Evolutionary conservation across 2,888 invertebrate species (phyloP).

Genomic region (Chrysolina americana): DNA sequence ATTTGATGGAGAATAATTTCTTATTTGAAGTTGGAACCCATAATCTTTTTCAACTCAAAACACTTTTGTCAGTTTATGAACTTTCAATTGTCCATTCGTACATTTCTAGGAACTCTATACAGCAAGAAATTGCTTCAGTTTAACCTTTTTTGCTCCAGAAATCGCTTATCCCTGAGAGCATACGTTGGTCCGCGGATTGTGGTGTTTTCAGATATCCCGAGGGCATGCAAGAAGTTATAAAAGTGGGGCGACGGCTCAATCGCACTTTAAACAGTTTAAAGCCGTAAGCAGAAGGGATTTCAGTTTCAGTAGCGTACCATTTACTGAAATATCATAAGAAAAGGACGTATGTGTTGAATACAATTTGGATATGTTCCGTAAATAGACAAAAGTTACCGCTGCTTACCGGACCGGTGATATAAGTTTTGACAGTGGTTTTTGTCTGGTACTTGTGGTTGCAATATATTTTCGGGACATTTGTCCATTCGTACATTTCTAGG

Average conservation of each 20-base stretch:
- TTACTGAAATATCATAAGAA: not conserved
- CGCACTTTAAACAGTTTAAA: constrained; percentile 59
- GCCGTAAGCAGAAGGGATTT: constrained; percentile 40
- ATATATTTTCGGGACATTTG: no score
- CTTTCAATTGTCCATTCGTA: not conserved
- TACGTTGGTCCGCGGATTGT: constrained; percentile 47
- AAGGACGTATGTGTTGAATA: no score
- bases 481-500: not conserved
- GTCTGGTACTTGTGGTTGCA: no score
- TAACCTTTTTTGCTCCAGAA: constrained; percentile 38
- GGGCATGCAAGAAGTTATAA: constrained; percentile 54
- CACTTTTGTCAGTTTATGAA: no score
- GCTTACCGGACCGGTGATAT: no score
- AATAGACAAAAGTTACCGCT: no score
- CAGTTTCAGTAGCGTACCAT: constrained; percentile 5
- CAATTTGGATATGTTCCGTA: no score
- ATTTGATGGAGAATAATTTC: no score
- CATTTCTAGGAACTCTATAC: not conserved
- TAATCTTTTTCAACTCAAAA: no score
- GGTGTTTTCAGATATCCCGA: constrained; percentile 47
- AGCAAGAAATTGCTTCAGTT: constrained; percentile 12
- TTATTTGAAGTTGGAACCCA: no score
- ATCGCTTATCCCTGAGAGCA: constrained; percentile 44
- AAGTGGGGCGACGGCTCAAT: constrained; percentile 55
- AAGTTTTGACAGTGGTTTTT: no score